phyloP scores from a whole-genome alignment of 1,140 invertebrate species.

The Laupala kohalensis region DNA sequence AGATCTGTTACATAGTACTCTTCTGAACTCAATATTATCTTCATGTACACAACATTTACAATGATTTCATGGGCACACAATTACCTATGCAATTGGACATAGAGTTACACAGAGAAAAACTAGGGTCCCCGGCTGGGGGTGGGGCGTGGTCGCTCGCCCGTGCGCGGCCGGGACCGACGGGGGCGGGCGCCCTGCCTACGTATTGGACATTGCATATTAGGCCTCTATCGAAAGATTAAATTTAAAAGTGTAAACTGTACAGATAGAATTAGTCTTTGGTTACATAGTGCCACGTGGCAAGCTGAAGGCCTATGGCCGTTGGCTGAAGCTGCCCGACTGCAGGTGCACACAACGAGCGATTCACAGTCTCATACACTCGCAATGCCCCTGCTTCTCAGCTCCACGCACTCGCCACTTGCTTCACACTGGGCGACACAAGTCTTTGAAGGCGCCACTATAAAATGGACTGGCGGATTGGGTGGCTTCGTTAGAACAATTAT shows the following conservation, averaged over 20 bases:
- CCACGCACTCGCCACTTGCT: too few species aligned
- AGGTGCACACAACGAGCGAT: too few species aligned
- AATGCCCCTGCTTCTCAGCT: too few species aligned
- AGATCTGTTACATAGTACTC: conserved; percentile 1
- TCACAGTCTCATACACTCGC: too few species aligned
- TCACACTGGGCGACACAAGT: too few species aligned
- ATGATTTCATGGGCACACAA: conserved; percentile 1
- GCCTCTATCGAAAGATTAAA: background rate
- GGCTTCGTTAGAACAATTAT: too few species aligned
- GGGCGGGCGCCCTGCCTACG: background rate
- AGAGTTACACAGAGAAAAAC: background rate
- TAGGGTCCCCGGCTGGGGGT: background rate
- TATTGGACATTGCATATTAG: background rate
- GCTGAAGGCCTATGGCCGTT: background rate
- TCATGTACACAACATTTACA: conserved; percentile 11
- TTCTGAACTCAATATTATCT: conserved; percentile 1
- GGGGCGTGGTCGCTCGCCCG: background rate
- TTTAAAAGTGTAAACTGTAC: background rate
- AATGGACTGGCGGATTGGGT: too few species aligned
- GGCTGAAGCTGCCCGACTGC: too few species aligned
- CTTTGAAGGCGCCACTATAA: too few species aligned
- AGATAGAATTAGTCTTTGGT: background rate
- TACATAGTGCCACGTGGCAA: background rate
- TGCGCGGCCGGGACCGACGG: too few species aligned
- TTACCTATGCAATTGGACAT: background rate